phyloP scores from a whole-genome alignment of 2,888 invertebrate species.

The Tenodera sinensis region DNA sequence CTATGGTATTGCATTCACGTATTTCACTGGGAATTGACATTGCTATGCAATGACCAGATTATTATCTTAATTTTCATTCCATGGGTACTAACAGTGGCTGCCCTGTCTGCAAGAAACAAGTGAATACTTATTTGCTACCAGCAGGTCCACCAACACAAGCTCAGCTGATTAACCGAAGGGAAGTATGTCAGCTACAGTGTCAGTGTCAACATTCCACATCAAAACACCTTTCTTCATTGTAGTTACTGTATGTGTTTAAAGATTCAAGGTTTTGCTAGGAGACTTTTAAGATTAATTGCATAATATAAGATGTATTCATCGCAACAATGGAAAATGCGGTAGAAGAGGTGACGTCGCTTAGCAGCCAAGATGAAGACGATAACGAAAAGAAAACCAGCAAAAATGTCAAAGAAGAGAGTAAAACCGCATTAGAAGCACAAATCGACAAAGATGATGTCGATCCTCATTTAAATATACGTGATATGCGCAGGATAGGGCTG shows the following conservation, averaged over 20 bases:
- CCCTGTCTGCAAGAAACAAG: neutral
- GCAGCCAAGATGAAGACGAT: neutral
- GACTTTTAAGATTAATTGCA: neutral
- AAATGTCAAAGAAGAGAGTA: neutral
- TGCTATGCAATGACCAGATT: no score
- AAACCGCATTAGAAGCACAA: neutral
- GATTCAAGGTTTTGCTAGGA: neutral
- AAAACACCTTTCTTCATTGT: neutral
- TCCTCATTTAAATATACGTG: neutral
- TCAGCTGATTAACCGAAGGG: neutral
- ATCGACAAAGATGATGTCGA: neutral
- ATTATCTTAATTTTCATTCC: no score
- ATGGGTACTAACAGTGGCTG: no score
- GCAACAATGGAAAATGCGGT: conserved; percentile 9
- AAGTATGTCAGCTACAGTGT: neutral
- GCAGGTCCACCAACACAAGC: neutral
- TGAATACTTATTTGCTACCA: neutral
- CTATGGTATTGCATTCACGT: no score
- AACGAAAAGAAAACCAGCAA: neutral
- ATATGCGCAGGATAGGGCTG: neutral
- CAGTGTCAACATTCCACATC: neutral
- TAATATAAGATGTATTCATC: neutral
- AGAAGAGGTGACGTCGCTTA: neutral
- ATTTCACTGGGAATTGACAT: no score
- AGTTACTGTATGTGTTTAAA: neutral